phyloP scores from a whole-genome alignment of 2,888 invertebrate genomes.

The Trachelus iudaicus region DNA sequence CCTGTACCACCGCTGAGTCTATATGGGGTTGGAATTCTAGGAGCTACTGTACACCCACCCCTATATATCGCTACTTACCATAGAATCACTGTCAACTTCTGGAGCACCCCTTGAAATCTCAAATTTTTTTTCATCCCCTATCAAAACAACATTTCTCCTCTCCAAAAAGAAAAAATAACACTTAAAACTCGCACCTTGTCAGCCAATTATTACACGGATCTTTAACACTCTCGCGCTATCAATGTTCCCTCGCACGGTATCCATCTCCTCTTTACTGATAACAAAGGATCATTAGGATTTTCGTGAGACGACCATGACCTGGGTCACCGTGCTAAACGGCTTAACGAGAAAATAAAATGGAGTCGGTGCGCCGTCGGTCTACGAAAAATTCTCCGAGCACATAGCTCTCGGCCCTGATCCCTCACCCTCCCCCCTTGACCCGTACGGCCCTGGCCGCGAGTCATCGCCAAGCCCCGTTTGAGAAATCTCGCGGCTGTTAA shows the following conservation, averaged over 20 bases:
- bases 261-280: not conserved
- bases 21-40: not conserved
- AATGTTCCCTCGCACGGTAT: not conserved
- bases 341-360: conserved; percentile 43
- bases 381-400: not conserved
- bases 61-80: not conserved
- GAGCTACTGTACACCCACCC: not conserved
- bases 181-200: not conserved
- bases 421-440: not conserved
- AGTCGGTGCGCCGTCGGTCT: conserved; percentile 10
- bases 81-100: not conserved
- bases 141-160: not conserved
- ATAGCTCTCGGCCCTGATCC: not conserved
- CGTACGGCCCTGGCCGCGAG: conserved; percentile 11
- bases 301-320: not conserved
- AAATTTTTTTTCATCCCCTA: not conserved
- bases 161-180: not conserved
- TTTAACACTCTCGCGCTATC: not conserved
- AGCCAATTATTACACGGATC: no score
- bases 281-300: not conserved
- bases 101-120: not conserved
- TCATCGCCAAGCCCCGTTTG: conserved; percentile 33
- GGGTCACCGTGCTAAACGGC: conserved; percentile 17
- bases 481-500: conserved; percentile 56
- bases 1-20: not conserved